Evolutionary conservation across 1,140 invertebrate genomes (phyloP).

Genomic region (Macrocentrus cingulum): DNA sequence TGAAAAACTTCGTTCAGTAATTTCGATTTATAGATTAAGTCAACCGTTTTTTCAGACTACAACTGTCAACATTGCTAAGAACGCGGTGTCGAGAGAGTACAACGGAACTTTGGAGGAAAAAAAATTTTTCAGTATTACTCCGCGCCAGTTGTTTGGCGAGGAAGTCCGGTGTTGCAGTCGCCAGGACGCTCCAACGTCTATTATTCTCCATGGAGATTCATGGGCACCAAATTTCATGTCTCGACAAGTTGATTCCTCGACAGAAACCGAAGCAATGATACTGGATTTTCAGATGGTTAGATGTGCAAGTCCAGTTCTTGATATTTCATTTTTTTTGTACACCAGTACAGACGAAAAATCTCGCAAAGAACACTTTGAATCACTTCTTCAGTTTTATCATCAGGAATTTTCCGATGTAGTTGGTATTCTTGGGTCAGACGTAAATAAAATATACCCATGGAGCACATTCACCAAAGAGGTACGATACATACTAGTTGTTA

Average conservation of each 20-base stretch:
- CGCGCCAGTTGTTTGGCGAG: constrained; percentile 37
- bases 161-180: constrained; percentile 34
- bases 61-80: constrained; percentile 59
- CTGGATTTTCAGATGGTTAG: constrained; percentile 72
- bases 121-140: constrained; percentile 53
- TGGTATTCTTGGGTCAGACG: constrained; percentile 62
- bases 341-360: constrained; percentile 60
- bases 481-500: too few species aligned
- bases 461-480: constrained; percentile 50
- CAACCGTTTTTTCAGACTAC: constrained; percentile 14
- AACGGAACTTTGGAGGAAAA: constrained; percentile 60
- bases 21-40: background rate
- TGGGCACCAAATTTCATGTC: constrained; percentile 75
- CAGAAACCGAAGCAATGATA: constrained; percentile 55
- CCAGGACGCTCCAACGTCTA: constrained; percentile 47
- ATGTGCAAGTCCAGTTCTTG: constrained; percentile 62
- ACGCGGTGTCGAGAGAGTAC: constrained; percentile 67
- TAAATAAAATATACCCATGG: constrained; percentile 62
- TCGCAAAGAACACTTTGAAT: constrained; percentile 61
- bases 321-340: constrained; percentile 66
- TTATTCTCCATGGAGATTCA: constrained; percentile 70
- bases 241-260: constrained; percentile 44
- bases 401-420: constrained; percentile 60
- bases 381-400: constrained; percentile 63
- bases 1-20: too few species aligned